A percentile compares a stretch with the other conserved stretches of the same genome.
Evolutionary conservation across 1,140 invertebrate genomes (phyloP).

Genomic region (Cydia amplana): DNA sequence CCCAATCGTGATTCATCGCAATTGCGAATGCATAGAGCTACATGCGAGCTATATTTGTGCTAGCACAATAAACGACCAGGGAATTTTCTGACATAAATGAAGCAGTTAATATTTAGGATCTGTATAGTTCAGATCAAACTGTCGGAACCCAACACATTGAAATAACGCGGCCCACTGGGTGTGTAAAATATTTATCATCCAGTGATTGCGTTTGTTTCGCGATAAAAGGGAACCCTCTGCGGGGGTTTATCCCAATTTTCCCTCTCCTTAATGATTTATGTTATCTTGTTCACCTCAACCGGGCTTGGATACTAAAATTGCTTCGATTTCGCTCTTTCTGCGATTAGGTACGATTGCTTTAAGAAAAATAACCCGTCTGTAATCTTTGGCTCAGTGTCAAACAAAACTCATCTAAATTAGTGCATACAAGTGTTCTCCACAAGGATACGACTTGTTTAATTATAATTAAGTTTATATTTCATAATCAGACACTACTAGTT

Average conservation of each 20-base stretch:
- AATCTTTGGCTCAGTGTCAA: no score
- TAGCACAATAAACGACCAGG: not conserved
- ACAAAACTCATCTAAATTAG: no score
- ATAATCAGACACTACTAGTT: no score
- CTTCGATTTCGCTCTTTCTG: not conserved
- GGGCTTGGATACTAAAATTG: constrained; percentile 6
- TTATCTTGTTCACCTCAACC: constrained; percentile 7
- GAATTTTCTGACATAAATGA: not conserved
- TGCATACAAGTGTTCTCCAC: no score
- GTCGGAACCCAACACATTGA: constrained; percentile 35
- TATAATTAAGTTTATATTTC: not conserved
- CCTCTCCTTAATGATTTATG: constrained; percentile 27
- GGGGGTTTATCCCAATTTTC: constrained; percentile 20
- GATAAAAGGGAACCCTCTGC: constrained; percentile 11
- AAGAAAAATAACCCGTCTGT: not conserved
- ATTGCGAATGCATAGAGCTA: not conserved
- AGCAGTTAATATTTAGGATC: not conserved
- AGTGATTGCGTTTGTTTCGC: constrained; percentile 31
- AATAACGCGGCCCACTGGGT: constrained; percentile 32
- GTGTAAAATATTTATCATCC: constrained; percentile 47
- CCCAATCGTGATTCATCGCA: not conserved
- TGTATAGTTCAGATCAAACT: not conserved
- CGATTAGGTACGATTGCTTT: no score
- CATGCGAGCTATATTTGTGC: not conserved
- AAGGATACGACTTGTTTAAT: no score